Conservation (phyloP, 2,113 vertebrate genomes). For the Lipophrys pholis region DNA sequence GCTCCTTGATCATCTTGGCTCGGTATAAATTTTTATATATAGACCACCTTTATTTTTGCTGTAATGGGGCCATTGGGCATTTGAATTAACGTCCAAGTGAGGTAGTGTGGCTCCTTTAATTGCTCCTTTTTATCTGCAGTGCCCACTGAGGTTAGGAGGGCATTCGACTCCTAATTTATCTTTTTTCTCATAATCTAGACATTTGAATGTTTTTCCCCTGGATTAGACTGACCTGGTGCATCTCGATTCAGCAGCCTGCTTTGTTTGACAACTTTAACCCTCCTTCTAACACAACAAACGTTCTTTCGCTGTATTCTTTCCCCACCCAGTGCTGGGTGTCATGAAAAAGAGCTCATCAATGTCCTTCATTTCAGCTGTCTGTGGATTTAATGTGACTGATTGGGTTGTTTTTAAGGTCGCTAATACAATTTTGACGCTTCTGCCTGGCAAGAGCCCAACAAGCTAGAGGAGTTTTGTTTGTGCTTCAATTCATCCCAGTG, state of each 20-base stretch:
- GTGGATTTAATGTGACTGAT: no score
- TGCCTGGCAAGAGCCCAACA: no score
- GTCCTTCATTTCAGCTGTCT: no score
- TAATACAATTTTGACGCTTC: no score
- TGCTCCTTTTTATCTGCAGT: slow-evolving; percentile 14
- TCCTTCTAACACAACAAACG: no score
- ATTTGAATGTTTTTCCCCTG: background rate
- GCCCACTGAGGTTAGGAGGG: background rate
- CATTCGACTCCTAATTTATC: slow-evolving; percentile 7
- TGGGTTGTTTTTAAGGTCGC: no score
- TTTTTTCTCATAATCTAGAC: slow-evolving; percentile 7
- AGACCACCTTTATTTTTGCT: slow-evolving; percentile 25
- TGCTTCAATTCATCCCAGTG: no score
- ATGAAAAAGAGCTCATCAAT: no score
- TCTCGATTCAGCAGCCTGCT: background rate
- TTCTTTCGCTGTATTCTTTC: no score
- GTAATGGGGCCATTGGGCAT: slow-evolving; percentile 21
- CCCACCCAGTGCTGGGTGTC: no score
- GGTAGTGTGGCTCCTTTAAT: slow-evolving; percentile 21
- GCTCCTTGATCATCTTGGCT: slow-evolving; percentile 44
- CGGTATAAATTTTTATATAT: slow-evolving; percentile 51
- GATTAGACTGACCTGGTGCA: background rate
- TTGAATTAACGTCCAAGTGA: slow-evolving; percentile 31
- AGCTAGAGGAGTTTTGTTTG: no score
- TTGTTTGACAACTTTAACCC: no score